Evolutionary conservation across 2,797 vertebrate species (phyloP).

Genomic region (Gymnopithys bicolor): DNA sequence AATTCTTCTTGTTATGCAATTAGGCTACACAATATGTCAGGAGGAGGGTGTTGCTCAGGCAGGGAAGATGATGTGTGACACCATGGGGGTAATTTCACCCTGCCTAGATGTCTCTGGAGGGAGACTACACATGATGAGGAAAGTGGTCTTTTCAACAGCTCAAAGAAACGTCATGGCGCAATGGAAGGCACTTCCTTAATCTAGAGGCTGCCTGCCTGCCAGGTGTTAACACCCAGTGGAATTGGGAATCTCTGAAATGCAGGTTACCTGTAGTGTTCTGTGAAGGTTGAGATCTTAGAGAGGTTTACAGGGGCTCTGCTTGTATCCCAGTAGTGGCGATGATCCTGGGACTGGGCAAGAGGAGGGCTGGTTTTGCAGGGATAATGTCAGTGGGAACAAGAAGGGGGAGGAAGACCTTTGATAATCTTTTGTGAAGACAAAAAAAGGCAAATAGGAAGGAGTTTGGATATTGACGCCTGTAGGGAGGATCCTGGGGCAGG

Average conservation of each 20-base stretch:
- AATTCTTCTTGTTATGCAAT: neutral
- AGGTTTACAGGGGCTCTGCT: neutral
- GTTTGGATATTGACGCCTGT: neutral
- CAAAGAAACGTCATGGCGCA: neutral
- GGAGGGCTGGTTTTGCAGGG: neutral
- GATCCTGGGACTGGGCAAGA: neutral
- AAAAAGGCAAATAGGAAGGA: neutral
- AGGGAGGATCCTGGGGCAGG: neutral
- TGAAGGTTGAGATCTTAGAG: neutral
- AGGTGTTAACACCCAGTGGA: neutral
- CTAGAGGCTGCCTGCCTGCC: neutral
- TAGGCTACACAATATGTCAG: neutral
- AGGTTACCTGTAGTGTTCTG: neutral
- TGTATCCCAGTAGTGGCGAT: neutral
- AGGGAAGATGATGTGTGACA: accelerated
- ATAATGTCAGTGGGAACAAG: neutral
- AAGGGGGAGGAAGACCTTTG: neutral
- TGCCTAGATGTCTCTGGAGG: neutral
- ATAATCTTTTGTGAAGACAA: neutral
- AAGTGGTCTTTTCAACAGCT: neutral
- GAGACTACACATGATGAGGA: neutral
- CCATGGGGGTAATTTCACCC: neutral
- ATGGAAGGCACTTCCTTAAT: neutral
- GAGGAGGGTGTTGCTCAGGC: neutral
- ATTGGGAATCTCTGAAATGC: neutral